A percentile compares a stretch with the other conserved stretches of the same genome.
These are phyloP conservation scores for Ooceraea biroi DNA, from an alignment of 1,140 invertebrate genomes.

Conservation along the genomic window DNA sequence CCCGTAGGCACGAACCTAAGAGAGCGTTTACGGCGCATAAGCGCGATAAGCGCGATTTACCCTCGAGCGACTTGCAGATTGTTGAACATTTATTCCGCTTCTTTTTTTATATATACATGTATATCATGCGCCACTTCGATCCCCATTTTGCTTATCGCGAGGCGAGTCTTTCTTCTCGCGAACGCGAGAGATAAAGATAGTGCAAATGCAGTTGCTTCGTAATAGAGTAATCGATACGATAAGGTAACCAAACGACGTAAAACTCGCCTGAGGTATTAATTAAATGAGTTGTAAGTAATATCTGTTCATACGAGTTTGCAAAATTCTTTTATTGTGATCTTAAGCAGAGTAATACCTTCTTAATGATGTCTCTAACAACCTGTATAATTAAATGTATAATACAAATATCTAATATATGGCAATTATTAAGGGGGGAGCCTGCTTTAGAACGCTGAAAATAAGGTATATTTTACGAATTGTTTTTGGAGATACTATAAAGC, in stretches of 20 bases:
- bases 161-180: not conserved
- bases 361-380: too few relatives aligned
- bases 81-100: constrained; percentile 15
- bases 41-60: constrained; percentile 38
- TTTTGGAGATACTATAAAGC: too few relatives aligned
- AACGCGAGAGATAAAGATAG: constrained; percentile 14
- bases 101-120: not conserved
- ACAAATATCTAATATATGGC: too few relatives aligned
- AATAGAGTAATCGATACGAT: constrained; percentile 14
- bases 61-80: constrained; percentile 18
- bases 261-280: not conserved
- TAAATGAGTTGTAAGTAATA: not conserved
- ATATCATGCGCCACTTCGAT: constrained; percentile 16
- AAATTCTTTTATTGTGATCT: too few relatives aligned
- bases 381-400: too few relatives aligned
- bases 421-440: too few relatives aligned
- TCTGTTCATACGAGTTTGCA: not conserved
- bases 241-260: not conserved
- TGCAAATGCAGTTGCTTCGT: not conserved
- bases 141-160: constrained; percentile 4
- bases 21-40: constrained; percentile 28
- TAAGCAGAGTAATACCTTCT: too few relatives aligned
- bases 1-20: constrained; percentile 12
- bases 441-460: too few relatives aligned
- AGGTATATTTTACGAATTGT: too few relatives aligned